Percentiles rank a stretch among this genome's conserved stretches.
These are phyloP conservation scores for Sebastes melanostomus DNA, from an alignment of 2,797 vertebrate genomes.

Conservation along the genomic window DNA sequence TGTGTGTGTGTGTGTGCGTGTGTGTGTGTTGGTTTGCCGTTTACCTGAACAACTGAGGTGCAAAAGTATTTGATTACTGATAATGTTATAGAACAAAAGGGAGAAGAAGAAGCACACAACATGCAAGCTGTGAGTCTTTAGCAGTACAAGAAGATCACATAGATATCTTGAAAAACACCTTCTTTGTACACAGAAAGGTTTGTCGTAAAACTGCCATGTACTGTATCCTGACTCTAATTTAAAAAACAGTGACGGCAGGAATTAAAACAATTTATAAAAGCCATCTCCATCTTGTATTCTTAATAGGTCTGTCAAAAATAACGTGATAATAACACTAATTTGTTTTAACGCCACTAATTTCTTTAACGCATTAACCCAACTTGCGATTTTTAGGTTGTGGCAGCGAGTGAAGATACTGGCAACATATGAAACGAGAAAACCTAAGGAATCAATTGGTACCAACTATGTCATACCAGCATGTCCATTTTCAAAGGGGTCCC, in stretches of 20 bases:
- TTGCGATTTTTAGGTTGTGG: too few species aligned
- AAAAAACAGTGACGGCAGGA: neutral
- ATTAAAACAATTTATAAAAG: neutral
- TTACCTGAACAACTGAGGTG: slow-evolving; percentile 53
- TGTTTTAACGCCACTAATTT: too few species aligned
- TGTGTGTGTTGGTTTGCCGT: slow-evolving; percentile 25
- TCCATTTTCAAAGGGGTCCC: too few species aligned
- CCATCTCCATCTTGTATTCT: neutral
- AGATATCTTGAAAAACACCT: neutral
- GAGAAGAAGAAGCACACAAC: slow-evolving; percentile 9
- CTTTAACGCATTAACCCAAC: too few species aligned
- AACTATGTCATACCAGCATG: too few species aligned
- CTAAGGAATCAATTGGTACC: too few species aligned
- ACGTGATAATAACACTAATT: too few species aligned
- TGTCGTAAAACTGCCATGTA: neutral
- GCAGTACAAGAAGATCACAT: neutral
- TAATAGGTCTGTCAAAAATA: too few species aligned
- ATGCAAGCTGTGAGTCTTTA: slow-evolving; percentile 14
- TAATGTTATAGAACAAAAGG: slow-evolving; percentile 43
- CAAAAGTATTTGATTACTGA: slow-evolving; percentile 75
- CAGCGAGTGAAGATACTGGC: too few species aligned
- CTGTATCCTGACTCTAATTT: neutral
- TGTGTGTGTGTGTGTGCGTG: too few species aligned
- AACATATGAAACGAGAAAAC: too few species aligned
- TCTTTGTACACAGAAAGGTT: neutral